Conservation (phyloP, 2,797 vertebrate species). For the Lateolabrax maculatus region DNA sequence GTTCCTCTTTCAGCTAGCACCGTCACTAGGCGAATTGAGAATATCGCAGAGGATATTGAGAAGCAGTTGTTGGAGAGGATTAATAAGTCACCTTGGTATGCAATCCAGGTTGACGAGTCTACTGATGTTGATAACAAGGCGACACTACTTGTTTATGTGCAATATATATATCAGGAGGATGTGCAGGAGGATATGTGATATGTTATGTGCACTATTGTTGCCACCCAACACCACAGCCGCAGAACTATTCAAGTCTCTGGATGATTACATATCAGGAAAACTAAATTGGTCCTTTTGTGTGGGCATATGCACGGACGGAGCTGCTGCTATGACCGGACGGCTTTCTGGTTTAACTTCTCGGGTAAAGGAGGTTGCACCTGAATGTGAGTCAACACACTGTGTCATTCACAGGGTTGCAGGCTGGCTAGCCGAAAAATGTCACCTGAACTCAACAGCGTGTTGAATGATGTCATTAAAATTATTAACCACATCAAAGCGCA, state of each 20-base stretch:
- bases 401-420: too few species aligned
- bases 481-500: slow-evolving; percentile 58
- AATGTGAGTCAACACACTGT: too few species aligned
- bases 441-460: too few species aligned
- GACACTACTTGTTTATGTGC: too few species aligned
- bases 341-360: slow-evolving; percentile 11
- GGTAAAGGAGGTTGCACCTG: too few species aligned
- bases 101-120: slow-evolving; percentile 33
- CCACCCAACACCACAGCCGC: slow-evolving; percentile 3
- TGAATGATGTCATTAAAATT: slow-evolving; percentile 43
- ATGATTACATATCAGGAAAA: slow-evolving; percentile 36
- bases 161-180: too few species aligned
- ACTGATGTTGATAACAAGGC: slow-evolving; percentile 52
- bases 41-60: too few species aligned
- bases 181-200: too few species aligned
- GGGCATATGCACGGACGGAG: slow-evolving; percentile 2
- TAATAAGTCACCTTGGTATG: slow-evolving; percentile 31
- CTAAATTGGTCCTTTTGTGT: slow-evolving; percentile 21
- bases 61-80: too few species aligned
- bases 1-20: too few species aligned
- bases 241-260: slow-evolving; percentile 26
- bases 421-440: too few species aligned
- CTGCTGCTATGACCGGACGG: slow-evolving; percentile 11
- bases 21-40: too few species aligned
- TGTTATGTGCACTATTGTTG: slow-evolving; percentile 27